phyloP scores from a whole-genome alignment of 2,888 invertebrate genomes.

The Brassicogethes aeneus region DNA sequence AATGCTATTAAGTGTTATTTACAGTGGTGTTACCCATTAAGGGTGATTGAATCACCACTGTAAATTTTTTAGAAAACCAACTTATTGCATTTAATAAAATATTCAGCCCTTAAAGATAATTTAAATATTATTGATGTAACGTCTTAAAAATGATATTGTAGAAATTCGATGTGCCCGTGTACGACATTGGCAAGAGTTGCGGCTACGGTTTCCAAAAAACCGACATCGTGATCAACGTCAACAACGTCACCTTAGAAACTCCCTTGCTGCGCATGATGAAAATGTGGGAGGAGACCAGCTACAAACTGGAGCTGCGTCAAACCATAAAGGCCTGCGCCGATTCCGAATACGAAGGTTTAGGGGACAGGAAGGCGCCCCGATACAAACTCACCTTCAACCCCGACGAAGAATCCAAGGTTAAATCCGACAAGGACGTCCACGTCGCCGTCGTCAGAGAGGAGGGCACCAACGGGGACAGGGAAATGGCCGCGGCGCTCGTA shows the following conservation, averaged over 20 bases:
- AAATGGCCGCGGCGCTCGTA: constrained; percentile 87
- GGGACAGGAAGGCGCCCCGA: constrained; percentile 55
- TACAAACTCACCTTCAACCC: constrained; percentile 68
- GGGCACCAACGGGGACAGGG: constrained; percentile 94
- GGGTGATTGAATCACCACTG: too few species aligned
- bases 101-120: too few species aligned
- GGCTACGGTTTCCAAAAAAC: constrained; percentile 62
- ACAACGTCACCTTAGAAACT: constrained; percentile 53
- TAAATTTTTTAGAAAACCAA: too few species aligned
- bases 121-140: too few species aligned
- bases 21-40: too few species aligned
- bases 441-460: constrained; percentile 95
- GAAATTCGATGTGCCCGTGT: constrained; percentile 51
- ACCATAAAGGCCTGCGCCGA: constrained; percentile 68
- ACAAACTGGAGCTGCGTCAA: constrained; percentile 77
- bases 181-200: constrained; percentile 57
- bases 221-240: constrained; percentile 50
- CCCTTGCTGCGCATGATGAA: constrained; percentile 61
- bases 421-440: constrained; percentile 41
- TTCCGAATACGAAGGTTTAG: constrained; percentile 67
- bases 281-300: constrained; percentile 95
- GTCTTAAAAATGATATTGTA: constrained; percentile 20
- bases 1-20: too few species aligned
- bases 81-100: too few species aligned
- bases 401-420: constrained; percentile 40